Conservation (phyloP, 1,140 invertebrate genomes). For the Pinna nobilis region DNA sequence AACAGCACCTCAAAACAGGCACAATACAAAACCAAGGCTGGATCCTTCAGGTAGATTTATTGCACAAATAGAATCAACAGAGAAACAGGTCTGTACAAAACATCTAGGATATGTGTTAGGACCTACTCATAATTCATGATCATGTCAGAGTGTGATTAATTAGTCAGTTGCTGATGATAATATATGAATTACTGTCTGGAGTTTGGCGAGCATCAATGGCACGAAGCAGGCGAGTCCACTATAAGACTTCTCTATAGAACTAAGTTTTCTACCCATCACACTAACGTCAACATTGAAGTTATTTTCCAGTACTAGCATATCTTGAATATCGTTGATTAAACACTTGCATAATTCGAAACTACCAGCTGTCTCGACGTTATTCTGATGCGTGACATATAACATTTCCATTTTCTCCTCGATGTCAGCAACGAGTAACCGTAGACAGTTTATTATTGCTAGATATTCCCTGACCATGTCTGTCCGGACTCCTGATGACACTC, state of each 20-base stretch:
- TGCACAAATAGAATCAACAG: no score
- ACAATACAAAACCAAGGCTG: no score
- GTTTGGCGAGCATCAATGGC: slow-evolving; percentile 31
- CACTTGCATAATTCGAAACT: slow-evolving; percentile 16
- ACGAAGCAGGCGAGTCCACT: slow-evolving; percentile 25
- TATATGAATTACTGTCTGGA: slow-evolving; percentile 29
- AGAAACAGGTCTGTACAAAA: no score
- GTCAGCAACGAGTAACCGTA: slow-evolving; percentile 27
- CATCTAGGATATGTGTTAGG: no score
- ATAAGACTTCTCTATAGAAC: slow-evolving; percentile 31
- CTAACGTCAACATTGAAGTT: slow-evolving; percentile 38
- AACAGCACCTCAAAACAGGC: no score
- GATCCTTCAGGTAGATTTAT: no score
- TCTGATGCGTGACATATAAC: background rate
- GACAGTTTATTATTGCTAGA: slow-evolving; percentile 36
- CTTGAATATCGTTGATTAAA: slow-evolving; percentile 33
- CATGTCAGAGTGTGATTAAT: background rate
- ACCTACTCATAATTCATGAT: background rate
- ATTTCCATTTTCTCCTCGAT: slow-evolving; percentile 13
- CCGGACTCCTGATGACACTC: slow-evolving; percentile 34
- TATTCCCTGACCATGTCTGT: slow-evolving; percentile 36
- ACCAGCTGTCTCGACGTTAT: background rate
- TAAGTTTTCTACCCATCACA: slow-evolving; percentile 32
- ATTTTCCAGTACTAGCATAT: slow-evolving; percentile 30
- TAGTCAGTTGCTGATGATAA: slow-evolving; percentile 10